Evolutionary conservation across 1,140 invertebrate genomes (phyloP), one percentile per base, ranked within the genome.

Genomic region (Leucophenga varia): DNA sequence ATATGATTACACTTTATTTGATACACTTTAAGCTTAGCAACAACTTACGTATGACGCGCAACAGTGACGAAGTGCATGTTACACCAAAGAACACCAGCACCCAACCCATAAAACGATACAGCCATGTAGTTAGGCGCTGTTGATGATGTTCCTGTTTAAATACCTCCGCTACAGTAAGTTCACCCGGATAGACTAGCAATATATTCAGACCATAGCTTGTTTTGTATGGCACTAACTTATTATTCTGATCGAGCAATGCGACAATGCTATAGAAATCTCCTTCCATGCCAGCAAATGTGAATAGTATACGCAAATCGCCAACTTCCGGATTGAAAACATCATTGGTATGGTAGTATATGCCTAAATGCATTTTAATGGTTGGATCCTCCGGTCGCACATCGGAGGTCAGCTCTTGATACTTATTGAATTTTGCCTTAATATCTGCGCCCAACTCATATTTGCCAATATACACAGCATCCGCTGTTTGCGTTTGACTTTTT

Each of bases 301-400:
- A 91, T 68, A 91, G 86, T 51, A 93, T 80, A 35, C 91, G 77
- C 36, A 91, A 79, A 71, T 93, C 91, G 18, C 91, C 90, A 14
- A 92, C 82, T 78, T 90, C 80, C 40, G 90, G 89, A 70, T 90
- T 84, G 77, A 88, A 85, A n/a, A 92, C 84, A 78, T 92, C 88
- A 35, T 82, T 78, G 9, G 86, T 86, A 54, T 91, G 89, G 69
- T 91, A 93, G 72, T 92, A 93, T 30, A 91, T 81, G 3, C 89
- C 90, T 37, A 89, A 84, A 67, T 93, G 90, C 55, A 93, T 79
- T 76, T 92, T 93, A 2, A 92, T 89, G 56, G 90, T 86, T 58
- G 73, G 80, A 34, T 86, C 79, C 43, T 91, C 89, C 1, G 90
- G 90, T 55, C 89, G 78, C 47, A 90, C 87, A 65, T 92, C 90